Conservation (phyloP, 2,113 vertebrate genomes). For the Polypterus bichir region DNA sequence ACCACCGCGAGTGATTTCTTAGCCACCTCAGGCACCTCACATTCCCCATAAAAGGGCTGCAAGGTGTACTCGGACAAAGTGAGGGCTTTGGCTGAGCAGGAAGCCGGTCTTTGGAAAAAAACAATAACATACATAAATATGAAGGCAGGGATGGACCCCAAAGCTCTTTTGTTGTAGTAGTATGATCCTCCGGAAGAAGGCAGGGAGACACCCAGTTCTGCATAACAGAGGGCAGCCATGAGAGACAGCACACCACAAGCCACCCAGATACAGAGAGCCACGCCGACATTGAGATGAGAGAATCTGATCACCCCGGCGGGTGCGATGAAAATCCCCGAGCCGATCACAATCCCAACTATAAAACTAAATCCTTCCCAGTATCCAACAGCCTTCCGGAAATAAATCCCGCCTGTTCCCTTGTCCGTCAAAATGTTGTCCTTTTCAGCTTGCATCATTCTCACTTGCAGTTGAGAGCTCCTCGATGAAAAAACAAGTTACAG, state of each 20-base stretch:
- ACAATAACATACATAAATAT: constrained; percentile 31
- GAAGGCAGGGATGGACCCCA: constrained; percentile 31
- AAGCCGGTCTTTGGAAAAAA: constrained; percentile 26
- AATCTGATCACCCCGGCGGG: constrained; percentile 37
- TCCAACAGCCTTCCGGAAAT: constrained; percentile 38
- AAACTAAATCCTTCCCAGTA: constrained; percentile 42
- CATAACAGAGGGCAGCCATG: constrained; percentile 36
- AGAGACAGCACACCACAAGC: constrained; percentile 30
- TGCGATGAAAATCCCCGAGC: constrained; percentile 46
- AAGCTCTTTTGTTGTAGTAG: constrained; percentile 42
- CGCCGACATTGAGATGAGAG: constrained; percentile 29
- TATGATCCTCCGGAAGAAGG: constrained; percentile 36
- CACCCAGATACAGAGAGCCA: constrained; percentile 33
- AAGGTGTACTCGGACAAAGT: constrained; percentile 37
- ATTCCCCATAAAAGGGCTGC: constrained; percentile 40
- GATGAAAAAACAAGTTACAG: too few relatives aligned
- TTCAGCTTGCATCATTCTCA: too few relatives aligned
- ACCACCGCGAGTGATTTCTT: constrained; percentile 46
- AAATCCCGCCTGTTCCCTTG: not conserved
- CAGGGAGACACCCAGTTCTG: constrained; percentile 31
- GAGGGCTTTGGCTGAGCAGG: constrained; percentile 36
- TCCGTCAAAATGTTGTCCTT: too few relatives aligned
- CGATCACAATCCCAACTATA: constrained; percentile 34
- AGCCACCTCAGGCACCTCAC: constrained; percentile 28
- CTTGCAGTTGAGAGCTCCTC: too few relatives aligned